These are phyloP conservation scores for Rhodophaea formosa DNA, from an alignment of 2,888 invertebrate genomes.

Conservation along the genomic window DNA sequence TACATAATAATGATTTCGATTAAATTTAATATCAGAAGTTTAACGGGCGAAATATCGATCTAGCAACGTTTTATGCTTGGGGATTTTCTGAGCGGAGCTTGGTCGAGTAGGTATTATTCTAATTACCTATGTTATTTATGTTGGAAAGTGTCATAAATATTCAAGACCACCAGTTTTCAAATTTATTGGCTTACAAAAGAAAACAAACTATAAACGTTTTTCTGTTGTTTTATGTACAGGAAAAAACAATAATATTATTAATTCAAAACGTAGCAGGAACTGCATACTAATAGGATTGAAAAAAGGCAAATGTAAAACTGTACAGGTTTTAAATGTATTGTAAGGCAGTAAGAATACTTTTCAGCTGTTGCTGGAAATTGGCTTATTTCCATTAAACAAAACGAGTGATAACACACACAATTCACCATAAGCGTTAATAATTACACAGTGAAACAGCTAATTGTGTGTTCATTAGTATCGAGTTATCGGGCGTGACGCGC, in stretches of 20 bases:
- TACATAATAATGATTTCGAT: no score
- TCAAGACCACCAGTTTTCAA: no score
- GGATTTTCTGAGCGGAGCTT: no score
- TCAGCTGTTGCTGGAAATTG: not conserved
- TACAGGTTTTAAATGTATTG: no score
- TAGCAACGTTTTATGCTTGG: no score
- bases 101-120: no score
- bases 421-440: constrained; percentile 15
- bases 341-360: no score
- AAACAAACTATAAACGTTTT: not conserved
- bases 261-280: not conserved
- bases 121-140: no score
- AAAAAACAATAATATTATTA: not conserved
- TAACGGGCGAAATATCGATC: no score
- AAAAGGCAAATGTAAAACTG: no score
- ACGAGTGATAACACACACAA: not conserved
- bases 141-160: no score
- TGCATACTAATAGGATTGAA: not conserved
- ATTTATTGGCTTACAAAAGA: not conserved
- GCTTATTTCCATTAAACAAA: not conserved
- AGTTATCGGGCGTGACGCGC: constrained; percentile 49
- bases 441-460: constrained; percentile 32
- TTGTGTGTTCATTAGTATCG: constrained; percentile 33
- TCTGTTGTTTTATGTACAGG: not conserved
- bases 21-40: no score